phyloP scores from a whole-genome alignment of 2,113 vertebrate species.

The Lutjanus erythropterus region DNA sequence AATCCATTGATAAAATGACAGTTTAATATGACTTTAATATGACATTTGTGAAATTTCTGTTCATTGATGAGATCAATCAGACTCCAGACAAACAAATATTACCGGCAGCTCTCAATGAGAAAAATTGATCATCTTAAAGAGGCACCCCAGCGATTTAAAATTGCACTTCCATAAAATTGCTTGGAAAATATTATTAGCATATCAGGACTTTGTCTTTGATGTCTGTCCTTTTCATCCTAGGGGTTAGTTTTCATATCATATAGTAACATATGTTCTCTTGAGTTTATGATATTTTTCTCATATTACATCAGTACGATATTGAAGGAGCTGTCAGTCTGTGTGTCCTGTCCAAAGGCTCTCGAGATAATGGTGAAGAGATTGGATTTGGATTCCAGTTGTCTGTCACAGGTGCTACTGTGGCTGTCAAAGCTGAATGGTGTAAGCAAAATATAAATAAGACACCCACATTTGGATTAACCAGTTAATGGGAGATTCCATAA shows the following conservation, averaged over 20 bases:
- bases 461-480: neutral
- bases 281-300: conserved; percentile 10
- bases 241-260: conserved; percentile 4
- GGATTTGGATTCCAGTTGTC: conserved; percentile 24
- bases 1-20: neutral
- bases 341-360: conserved; percentile 17
- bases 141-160: neutral
- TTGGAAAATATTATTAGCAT: neutral
- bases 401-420: conserved; percentile 14
- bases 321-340: conserved; percentile 32
- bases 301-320: conserved; percentile 32
- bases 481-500: neutral
- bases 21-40: neutral
- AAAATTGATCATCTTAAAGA: neutral
- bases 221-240: too few species aligned
- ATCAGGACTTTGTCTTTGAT: neutral
- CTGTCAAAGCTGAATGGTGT: conserved; percentile 5
- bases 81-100: neutral
- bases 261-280: neutral
- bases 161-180: neutral
- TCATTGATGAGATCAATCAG: neutral
- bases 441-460: conserved; percentile 10
- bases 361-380: conserved; percentile 30
- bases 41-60: neutral
- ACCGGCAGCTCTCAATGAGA: too few species aligned